A percentile compares a stretch with the other conserved stretches of the same genome.
Conservation (phyloP, 1,140 invertebrate species). For the Patella vulgata region DNA sequence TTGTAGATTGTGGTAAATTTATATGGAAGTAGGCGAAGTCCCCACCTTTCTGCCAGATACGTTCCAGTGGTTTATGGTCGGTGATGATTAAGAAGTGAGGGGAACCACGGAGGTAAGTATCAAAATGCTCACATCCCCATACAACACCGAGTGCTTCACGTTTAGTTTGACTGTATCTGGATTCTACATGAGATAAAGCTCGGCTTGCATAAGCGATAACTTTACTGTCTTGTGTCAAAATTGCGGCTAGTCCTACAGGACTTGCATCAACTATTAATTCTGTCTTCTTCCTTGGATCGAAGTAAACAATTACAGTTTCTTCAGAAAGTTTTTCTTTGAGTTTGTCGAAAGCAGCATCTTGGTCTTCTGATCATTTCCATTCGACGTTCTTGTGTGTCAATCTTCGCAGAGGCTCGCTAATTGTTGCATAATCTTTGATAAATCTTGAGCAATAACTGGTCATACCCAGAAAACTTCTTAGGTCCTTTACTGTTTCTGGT, state of each 20-base stretch:
- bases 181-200: not conserved
- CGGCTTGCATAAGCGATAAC: not conserved
- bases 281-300: not conserved
- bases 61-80: slow-evolving; percentile 3
- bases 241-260: slow-evolving; percentile 1
- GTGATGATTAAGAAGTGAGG: not conserved
- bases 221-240: slow-evolving; percentile 1
- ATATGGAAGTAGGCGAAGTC: slow-evolving; percentile 2
- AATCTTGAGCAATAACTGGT: not conserved
- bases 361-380: too few species aligned
- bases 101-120: not conserved
- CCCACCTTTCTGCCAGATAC: not conserved
- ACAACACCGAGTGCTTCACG: not conserved
- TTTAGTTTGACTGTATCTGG: slow-evolving; percentile 1
- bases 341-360: too few species aligned
- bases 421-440: not conserved
- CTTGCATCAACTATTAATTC: slow-evolving; percentile 1
- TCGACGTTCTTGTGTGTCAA: slow-evolving; percentile 1
- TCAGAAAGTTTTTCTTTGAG: too few species aligned
- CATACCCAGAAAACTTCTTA: slow-evolving; percentile 4
- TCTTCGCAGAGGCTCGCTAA: not conserved
- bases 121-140: not conserved
- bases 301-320: not conserved
- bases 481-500: not conserved
- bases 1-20: not conserved